A percentile compares a stretch with the other conserved stretches of the same genome.
Conservation (phyloP, 2,113 vertebrate genomes). For the Bubo bubo region DNA sequence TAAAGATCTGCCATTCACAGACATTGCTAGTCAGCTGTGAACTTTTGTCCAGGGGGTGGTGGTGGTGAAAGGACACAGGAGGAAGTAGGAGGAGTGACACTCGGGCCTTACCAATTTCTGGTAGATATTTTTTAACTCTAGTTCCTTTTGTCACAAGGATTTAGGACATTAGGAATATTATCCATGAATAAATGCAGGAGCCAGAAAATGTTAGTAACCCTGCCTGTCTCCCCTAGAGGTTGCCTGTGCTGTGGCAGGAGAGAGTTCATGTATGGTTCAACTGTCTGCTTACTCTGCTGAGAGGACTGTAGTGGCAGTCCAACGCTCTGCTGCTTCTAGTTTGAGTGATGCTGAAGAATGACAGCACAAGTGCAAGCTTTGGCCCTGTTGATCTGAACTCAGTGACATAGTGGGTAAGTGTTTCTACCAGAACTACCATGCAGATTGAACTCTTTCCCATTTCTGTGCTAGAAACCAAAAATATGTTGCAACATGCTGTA, state of each 20-base stretch:
- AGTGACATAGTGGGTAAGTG: background rate
- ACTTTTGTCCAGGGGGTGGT: conserved; percentile 10
- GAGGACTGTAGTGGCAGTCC: background rate
- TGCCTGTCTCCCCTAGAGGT: background rate
- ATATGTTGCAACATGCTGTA: background rate
- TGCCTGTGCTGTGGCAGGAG: background rate
- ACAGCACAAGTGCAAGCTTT: background rate
- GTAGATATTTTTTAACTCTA: background rate
- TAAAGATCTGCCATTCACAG: conserved; percentile 15
- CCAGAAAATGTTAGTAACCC: background rate
- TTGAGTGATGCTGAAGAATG: background rate
- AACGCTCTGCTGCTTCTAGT: background rate
- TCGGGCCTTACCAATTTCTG: background rate
- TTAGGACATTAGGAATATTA: background rate
- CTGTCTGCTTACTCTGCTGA: background rate
- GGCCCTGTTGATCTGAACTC: background rate
- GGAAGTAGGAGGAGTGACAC: background rate
- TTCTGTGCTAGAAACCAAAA: background rate
- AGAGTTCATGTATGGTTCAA: background rate
- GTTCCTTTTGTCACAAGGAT: background rate
- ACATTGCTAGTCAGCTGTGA: conserved; percentile 18
- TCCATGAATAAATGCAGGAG: background rate
- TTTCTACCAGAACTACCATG: background rate
- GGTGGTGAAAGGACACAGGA: conserved; percentile 31
- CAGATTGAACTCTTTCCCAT: background rate